A percentile compares a stretch with the other conserved stretches of the same genome.
phyloP scores from a whole-genome alignment of 2,888 invertebrate genomes.

The Cylloceria caligata region DNA sequence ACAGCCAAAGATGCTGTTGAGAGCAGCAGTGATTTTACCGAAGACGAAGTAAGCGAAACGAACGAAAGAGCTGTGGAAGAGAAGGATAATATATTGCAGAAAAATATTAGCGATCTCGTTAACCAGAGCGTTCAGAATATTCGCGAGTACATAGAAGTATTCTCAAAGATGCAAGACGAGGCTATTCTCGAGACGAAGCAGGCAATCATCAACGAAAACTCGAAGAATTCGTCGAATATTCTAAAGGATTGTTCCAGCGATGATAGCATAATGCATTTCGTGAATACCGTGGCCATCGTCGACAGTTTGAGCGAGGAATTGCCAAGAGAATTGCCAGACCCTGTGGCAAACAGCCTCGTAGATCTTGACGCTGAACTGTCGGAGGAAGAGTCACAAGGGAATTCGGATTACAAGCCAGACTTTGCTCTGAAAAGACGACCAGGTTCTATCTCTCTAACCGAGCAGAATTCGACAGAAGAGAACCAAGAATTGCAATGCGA shows the following conservation, averaged over 20 bases:
- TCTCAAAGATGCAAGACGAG: conserved; percentile 54
- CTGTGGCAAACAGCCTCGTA: conserved; percentile 17
- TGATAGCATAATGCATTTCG: conserved; percentile 66
- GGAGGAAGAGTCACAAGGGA: conserved; percentile 21
- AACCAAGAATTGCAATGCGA: conserved; percentile 24
- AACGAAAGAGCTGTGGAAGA: conserved; percentile 53
- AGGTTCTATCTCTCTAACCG: conserved; percentile 60
- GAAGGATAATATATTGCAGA: conserved; percentile 40
- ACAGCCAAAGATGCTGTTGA: conserved; percentile 1
- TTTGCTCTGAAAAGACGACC: conserved; percentile 64
- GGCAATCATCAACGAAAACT: conserved; percentile 48
- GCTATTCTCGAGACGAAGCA: conserved; percentile 49
- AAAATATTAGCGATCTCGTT: conserved; percentile 50
- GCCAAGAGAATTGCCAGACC: conserved; percentile 50
- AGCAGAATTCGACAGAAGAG: conserved; percentile 29
- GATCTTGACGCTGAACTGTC: conserved; percentile 20
- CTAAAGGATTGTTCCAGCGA: conserved; percentile 15
- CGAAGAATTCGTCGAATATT: neutral
- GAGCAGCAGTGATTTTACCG: conserved; percentile 6
- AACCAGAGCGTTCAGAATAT: conserved; percentile 52
- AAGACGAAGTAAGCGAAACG: conserved; percentile 36
- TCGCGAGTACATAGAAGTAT: conserved; percentile 59
- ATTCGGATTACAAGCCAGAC: conserved; percentile 21
- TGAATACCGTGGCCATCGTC: conserved; percentile 22
- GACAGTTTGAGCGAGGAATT: conserved; percentile 52